These are phyloP conservation scores for Antheraea assamensis DNA, from an alignment of 2,888 invertebrate genomes.

Conservation along the genomic window DNA sequence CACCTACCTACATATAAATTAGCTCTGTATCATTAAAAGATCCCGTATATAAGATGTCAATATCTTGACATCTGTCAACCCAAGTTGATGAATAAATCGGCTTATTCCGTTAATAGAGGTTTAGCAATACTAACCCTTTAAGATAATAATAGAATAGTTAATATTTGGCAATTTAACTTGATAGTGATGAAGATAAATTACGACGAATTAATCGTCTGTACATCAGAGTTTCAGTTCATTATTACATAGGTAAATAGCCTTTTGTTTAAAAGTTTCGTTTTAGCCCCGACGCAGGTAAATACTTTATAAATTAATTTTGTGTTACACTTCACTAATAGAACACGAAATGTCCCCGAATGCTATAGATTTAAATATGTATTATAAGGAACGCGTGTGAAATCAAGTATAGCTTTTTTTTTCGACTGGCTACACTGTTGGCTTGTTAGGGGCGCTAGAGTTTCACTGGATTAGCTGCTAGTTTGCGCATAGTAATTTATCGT, in stretches of 20 bases:
- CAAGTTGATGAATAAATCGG: background rate
- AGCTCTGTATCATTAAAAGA: background rate
- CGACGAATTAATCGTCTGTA: background rate
- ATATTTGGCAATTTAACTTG: background rate
- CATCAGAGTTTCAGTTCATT: background rate
- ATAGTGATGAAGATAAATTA: background rate
- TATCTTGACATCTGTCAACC: constrained; percentile 3
- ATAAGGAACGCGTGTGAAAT: too few relatives aligned
- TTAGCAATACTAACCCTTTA: background rate
- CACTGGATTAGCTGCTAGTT: too few relatives aligned
- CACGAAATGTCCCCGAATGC: too few relatives aligned
- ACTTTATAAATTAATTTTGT: too few relatives aligned
- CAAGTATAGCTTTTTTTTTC: too few relatives aligned
- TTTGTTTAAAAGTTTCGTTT: background rate
- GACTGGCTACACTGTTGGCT: too few relatives aligned
- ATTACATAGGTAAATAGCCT: background rate
- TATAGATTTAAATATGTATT: background rate
- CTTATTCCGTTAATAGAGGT: background rate
- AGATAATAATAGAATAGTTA: constrained; percentile 1
- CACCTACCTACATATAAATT: background rate
- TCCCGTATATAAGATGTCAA: background rate
- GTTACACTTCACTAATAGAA: background rate
- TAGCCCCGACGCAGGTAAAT: background rate
- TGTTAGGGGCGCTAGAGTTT: too few relatives aligned
- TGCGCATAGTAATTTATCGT: too few relatives aligned